These are phyloP conservation scores for Lasioglossum zephyrum DNA, from an alignment of 2,888 invertebrate species.

Conservation along the genomic window DNA sequence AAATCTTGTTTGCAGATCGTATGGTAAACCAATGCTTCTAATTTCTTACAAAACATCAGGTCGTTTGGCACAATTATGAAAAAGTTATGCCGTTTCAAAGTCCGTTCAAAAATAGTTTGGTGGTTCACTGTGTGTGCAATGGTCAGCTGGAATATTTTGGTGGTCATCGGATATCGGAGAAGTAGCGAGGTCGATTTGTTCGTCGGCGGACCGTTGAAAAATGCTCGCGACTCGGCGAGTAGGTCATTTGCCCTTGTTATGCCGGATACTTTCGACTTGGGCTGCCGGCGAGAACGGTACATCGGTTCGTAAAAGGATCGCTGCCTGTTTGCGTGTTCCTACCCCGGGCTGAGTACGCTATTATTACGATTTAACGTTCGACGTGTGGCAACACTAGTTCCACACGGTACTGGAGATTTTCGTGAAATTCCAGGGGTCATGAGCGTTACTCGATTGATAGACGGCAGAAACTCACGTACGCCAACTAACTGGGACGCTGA, in stretches of 20 bases:
- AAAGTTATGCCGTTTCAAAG: too few species aligned
- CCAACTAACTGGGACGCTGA: neutral
- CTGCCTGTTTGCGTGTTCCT: slow-evolving; percentile 44
- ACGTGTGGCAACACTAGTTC: slow-evolving; percentile 7
- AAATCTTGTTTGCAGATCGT: too few species aligned
- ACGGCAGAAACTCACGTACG: neutral
- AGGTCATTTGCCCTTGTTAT: slow-evolving; percentile 66
- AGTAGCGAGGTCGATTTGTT: slow-evolving; percentile 2
- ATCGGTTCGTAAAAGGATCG: slow-evolving; percentile 63
- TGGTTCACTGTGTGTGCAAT: too few species aligned
- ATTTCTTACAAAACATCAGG: too few species aligned
- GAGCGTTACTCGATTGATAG: neutral
- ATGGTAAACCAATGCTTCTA: too few species aligned
- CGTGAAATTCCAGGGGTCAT: slow-evolving; percentile 18
- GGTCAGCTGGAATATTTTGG: neutral
- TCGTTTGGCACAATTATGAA: too few species aligned
- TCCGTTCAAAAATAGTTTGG: too few species aligned
- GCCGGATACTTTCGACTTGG: slow-evolving; percentile 66
- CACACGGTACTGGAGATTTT: neutral
- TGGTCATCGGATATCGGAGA: neutral
- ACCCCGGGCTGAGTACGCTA: slow-evolving; percentile 29
- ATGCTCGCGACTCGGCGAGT: slow-evolving; percentile 58
- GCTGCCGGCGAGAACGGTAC: slow-evolving; percentile 57
- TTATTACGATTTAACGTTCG: slow-evolving; percentile 52
- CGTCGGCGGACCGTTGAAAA: slow-evolving; percentile 54